These are phyloP conservation scores for Rhea pennata DNA, from an alignment of 2,113 vertebrate genomes.

Conservation along the genomic window DNA sequence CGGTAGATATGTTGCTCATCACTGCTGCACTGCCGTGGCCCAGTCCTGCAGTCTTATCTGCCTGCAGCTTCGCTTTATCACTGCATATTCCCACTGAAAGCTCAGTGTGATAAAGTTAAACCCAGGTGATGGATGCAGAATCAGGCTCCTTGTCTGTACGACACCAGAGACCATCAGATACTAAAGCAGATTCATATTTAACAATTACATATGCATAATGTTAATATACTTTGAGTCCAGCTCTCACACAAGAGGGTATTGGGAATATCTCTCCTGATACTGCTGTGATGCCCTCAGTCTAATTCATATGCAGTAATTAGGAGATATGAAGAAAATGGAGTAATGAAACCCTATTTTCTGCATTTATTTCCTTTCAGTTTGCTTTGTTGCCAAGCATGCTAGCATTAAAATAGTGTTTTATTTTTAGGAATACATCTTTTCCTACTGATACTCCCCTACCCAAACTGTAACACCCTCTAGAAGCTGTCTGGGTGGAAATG, in stretches of 20 bases:
- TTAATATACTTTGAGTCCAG: not conserved
- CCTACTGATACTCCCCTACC: not conserved
- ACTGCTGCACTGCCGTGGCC: not conserved
- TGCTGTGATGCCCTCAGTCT: not conserved
- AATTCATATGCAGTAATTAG: not conserved
- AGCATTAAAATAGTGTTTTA: not conserved
- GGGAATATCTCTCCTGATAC: not conserved
- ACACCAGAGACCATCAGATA: not conserved
- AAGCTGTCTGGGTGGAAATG: not conserved
- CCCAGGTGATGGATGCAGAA: not conserved
- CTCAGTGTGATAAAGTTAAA: not conserved
- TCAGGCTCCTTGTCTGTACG: not conserved
- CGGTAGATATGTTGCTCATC: not conserved
- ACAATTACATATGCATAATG: not conserved
- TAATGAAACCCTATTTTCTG: not conserved
- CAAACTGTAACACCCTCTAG: not conserved
- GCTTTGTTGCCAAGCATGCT: conserved; percentile 5
- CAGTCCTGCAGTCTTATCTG: not conserved
- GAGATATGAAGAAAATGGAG: not conserved
- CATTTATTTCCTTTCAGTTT: not conserved
- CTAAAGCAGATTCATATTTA: not conserved
- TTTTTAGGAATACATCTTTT: not conserved
- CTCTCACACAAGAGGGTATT: not conserved
- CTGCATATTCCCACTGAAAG: not conserved
- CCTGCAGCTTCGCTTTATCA: not conserved